These are phyloP conservation scores for Acanthornis magna DNA, from an alignment of 2,797 vertebrate genomes.

Conservation along the genomic window DNA sequence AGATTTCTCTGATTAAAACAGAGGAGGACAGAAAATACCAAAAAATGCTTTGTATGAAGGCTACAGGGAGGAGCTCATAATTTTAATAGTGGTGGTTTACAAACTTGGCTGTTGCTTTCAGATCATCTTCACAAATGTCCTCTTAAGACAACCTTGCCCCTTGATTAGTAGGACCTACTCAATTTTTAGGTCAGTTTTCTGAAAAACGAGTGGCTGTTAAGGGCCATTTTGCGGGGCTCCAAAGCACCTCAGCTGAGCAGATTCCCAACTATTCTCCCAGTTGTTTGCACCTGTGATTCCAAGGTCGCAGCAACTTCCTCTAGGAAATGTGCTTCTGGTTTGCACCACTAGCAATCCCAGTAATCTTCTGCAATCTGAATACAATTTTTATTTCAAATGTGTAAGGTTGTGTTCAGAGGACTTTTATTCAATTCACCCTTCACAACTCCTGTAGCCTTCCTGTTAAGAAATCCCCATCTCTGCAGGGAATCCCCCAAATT, in stretches of 20 bases:
- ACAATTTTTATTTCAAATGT: not conserved
- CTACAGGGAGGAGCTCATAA: not conserved
- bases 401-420: not conserved
- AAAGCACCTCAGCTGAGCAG: not conserved
- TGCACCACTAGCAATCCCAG: not conserved
- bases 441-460: not conserved
- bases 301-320: not conserved
- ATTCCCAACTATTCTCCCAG: not conserved
- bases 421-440: not conserved
- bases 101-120: not conserved
- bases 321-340: not conserved
- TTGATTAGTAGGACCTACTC: not conserved
- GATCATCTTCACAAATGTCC: not conserved
- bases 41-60: not conserved
- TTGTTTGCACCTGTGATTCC: not conserved
- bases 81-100: not conserved
- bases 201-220: not conserved
- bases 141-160: not conserved
- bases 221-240: not conserved
- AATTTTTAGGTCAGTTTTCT: not conserved
- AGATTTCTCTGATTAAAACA: not conserved
- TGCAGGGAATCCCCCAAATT: not conserved
- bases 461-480: not conserved
- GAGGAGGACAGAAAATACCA: not conserved
- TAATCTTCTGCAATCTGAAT: not conserved